These are phyloP conservation scores for Sebastes schlegelii DNA, from an alignment of 2,113 vertebrate species.

Conservation along the genomic window DNA sequence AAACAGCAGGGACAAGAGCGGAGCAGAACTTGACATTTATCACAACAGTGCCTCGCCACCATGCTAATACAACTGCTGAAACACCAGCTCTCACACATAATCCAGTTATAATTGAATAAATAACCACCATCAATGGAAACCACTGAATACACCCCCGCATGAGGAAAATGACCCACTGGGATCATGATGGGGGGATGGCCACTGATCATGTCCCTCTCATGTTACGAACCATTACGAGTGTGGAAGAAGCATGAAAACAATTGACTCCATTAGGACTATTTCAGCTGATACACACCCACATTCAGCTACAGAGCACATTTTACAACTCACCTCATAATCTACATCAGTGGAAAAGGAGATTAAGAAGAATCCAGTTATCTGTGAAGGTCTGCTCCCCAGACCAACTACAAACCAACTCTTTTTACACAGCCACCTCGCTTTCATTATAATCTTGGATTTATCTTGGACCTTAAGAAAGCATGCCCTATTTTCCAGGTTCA, in stretches of 20 bases:
- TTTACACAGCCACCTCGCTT: conserved; percentile 31
- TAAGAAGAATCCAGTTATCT: conserved; percentile 45
- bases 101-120: conserved; percentile 63
- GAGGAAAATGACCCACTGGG: background rate
- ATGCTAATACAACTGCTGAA: conserved; percentile 45
- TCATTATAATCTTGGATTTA: conserved; percentile 50
- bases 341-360: conserved; percentile 43
- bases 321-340: conserved; percentile 14
- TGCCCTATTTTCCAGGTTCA: conserved; percentile 4
- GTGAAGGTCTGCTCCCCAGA: background rate
- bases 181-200: background rate
- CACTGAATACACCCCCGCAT: conserved; percentile 18
- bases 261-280: conserved; percentile 31
- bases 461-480: conserved; percentile 33
- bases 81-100: conserved; percentile 43
- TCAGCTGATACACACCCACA: conserved; percentile 8
- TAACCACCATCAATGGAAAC: conserved; percentile 48
- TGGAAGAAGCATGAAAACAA: conserved; percentile 30
- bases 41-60: conserved; percentile 45
- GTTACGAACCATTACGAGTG: conserved; percentile 16
- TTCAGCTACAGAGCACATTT: conserved; percentile 26
- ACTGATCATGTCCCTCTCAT: conserved; percentile 33
- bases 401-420: conserved; percentile 13
- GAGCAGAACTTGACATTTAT: conserved; percentile 75
- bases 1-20: conserved; percentile 46